A percentile compares a stretch with the other conserved stretches of the same genome.
These are phyloP conservation scores for Suncus etruscus DNA, from an alignment of 2,113 vertebrate genomes.

Conservation along the genomic window DNA sequence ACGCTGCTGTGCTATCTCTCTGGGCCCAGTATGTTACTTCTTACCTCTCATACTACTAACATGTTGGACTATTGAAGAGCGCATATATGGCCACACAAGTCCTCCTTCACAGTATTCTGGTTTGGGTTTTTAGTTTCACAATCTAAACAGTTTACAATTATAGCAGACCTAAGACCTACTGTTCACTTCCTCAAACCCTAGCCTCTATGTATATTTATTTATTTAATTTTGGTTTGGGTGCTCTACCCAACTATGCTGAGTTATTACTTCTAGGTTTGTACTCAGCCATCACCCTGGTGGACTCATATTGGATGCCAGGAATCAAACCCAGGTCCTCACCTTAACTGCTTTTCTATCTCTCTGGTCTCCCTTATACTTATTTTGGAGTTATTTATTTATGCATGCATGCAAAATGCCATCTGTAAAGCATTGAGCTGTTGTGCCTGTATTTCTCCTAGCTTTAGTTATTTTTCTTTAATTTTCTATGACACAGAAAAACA, in stretches of 20 bases:
- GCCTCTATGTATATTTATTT: not conserved
- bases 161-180: not conserved
- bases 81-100: not conserved
- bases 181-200: not conserved
- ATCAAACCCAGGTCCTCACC: no score
- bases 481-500: constrained; percentile 52
- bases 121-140: not conserved
- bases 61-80: not conserved
- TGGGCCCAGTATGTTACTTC: not conserved
- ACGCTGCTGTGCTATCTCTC: no score
- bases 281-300: no score
- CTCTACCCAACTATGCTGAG: no score
- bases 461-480: constrained; percentile 64
- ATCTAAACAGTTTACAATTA: not conserved
- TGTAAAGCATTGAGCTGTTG: not conserved
- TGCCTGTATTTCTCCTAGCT: constrained; percentile 54
- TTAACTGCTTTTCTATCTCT: no score
- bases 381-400: constrained; percentile 19
- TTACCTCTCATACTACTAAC: not conserved
- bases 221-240: no score
- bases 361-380: not conserved
- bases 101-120: no score
- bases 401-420: constrained; percentile 30
- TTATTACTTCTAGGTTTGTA: no score
- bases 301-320: no score